A percentile compares a stretch with the other conserved stretches of the same genome.
Conservation (phyloP, 2,797 vertebrate genomes). For the Amblyraja radiata region DNA sequence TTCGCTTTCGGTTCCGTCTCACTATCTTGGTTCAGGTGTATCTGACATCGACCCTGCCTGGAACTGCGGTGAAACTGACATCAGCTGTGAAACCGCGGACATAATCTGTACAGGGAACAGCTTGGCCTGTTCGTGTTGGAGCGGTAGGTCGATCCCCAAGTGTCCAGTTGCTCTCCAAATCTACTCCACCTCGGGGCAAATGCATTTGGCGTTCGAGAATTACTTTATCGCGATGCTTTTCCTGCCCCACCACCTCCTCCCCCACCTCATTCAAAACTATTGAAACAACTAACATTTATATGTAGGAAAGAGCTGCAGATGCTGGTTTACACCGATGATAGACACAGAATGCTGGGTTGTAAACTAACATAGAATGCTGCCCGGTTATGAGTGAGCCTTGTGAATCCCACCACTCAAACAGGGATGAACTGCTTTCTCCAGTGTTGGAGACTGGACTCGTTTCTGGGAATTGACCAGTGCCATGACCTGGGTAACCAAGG, state of each 20-base stretch:
- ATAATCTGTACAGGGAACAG: neutral
- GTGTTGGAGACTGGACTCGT: neutral
- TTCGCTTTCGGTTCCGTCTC: neutral
- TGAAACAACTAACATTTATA: neutral
- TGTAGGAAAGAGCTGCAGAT: too few species aligned
- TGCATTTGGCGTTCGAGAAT: neutral
- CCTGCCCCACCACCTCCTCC: too few species aligned
- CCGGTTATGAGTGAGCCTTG: neutral
- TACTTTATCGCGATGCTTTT: neutral
- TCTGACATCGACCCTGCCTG: neutral
- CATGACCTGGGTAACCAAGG: too few species aligned
- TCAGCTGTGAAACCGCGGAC: neutral
- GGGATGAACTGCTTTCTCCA: neutral
- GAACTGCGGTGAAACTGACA: neutral
- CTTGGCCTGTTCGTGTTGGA: neutral
- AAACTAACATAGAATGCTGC: neutral
- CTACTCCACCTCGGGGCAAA: neutral
- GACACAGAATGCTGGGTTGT: too few species aligned
- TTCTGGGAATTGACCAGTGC: neutral
- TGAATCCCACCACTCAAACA: too few species aligned
- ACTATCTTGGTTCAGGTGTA: too few species aligned
- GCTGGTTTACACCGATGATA: too few species aligned
- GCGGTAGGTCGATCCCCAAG: neutral
- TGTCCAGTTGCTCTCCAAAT: neutral
- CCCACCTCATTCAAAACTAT: neutral